Conservation (phyloP, 1,140 invertebrate species). For the Chlorops oryzae region DNA sequence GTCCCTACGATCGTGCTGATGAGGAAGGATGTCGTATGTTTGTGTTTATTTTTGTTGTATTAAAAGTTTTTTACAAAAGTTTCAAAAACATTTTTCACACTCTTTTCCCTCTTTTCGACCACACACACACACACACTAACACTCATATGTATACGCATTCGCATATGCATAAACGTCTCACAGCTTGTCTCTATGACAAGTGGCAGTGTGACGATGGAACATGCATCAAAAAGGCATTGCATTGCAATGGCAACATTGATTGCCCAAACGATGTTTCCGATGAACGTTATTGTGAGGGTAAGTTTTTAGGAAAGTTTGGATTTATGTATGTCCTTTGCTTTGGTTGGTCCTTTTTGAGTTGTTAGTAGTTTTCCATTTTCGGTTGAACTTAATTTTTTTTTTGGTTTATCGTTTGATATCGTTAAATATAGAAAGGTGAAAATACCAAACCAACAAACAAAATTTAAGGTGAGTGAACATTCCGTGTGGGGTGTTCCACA, state of each 20-base stretch:
- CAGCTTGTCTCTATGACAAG: slow-evolving; percentile 55
- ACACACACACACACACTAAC: not conserved
- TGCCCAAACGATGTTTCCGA: slow-evolving; percentile 65
- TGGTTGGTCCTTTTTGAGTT: too few species aligned
- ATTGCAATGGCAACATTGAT: slow-evolving; percentile 61
- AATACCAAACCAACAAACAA: too few species aligned
- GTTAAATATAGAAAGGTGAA: too few species aligned
- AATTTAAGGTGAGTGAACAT: too few species aligned
- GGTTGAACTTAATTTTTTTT: too few species aligned
- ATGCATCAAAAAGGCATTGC: slow-evolving; percentile 56
- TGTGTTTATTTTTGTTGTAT: slow-evolving; percentile 5
- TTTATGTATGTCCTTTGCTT: too few species aligned
- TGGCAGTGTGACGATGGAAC: slow-evolving; percentile 57
- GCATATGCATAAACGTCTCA: not conserved
- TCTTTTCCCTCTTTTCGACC: not conserved
- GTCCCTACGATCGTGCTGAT: slow-evolving; percentile 54
- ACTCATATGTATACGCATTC: not conserved
- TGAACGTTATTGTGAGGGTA: slow-evolving; percentile 63
- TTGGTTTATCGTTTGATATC: too few species aligned
- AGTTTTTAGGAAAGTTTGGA: too few species aligned
- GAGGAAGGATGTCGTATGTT: slow-evolving; percentile 55
- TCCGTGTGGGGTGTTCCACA: too few species aligned
- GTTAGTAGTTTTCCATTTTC: too few species aligned
- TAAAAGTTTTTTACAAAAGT: not conserved
- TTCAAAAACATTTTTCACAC: not conserved